These are phyloP conservation scores for Chaetura pelagica DNA, from an alignment of 2,113 vertebrate genomes.

Conservation along the genomic window DNA sequence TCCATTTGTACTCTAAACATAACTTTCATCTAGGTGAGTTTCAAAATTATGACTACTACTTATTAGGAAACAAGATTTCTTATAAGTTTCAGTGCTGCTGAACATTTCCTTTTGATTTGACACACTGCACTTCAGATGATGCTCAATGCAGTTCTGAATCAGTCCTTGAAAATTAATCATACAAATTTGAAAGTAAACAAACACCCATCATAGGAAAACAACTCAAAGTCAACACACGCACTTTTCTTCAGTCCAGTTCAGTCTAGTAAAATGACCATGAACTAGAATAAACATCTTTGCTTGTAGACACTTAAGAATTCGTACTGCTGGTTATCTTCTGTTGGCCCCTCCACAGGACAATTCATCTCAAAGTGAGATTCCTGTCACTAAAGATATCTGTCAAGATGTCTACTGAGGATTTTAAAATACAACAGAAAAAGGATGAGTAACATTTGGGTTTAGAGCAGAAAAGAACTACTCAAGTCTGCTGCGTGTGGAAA, in stretches of 20 bases:
- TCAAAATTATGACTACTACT: background rate
- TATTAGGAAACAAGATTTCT: background rate
- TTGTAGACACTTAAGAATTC: background rate
- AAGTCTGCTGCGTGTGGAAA: background rate
- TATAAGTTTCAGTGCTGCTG: background rate
- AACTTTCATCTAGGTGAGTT: background rate
- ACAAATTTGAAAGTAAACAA: background rate
- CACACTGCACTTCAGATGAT: background rate
- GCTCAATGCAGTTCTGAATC: background rate
- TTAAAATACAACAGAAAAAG: background rate
- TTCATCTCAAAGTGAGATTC: background rate
- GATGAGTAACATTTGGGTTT: background rate
- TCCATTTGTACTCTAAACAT: background rate
- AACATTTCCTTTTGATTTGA: background rate
- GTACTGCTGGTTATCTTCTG: background rate
- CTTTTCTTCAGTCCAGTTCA: background rate
- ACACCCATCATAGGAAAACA: background rate
- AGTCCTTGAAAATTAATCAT: background rate
- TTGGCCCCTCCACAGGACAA: background rate
- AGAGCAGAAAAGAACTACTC: background rate
- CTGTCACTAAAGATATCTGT: background rate
- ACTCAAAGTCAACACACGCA: accelerated
- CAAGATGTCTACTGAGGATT: background rate
- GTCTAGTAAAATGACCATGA: background rate
- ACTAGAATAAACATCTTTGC: background rate